phyloP scores from a whole-genome alignment of 2,797 vertebrate species.

The Gymnoscopelus braueri region DNA sequence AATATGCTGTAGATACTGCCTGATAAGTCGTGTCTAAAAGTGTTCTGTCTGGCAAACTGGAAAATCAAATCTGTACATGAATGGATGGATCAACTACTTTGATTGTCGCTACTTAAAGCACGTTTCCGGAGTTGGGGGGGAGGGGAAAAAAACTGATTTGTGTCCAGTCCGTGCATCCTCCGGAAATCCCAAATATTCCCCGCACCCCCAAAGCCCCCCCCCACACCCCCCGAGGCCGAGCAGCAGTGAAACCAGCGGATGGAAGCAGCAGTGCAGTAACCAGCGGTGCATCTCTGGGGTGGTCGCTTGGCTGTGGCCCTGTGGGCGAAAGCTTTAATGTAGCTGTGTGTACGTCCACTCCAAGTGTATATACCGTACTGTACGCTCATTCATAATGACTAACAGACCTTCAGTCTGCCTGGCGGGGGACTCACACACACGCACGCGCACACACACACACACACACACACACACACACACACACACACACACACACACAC shows the following conservation, averaged over 20 bases:
- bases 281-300: slow-evolving; percentile 73
- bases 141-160: slow-evolving; percentile 43
- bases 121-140: slow-evolving; percentile 28
- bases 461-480: neutral
- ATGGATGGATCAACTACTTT: neutral
- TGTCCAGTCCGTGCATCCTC: slow-evolving; percentile 45
- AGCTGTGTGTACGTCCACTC: slow-evolving; percentile 61
- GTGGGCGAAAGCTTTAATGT: slow-evolving; percentile 72
- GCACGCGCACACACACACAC: too few relatives aligned
- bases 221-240: too few relatives aligned
- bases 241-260: too few relatives aligned
- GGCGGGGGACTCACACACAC: slow-evolving; percentile 55
- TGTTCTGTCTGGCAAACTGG: too few relatives aligned
- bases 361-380: slow-evolving; percentile 55
- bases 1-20: too few relatives aligned
- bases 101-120: slow-evolving; percentile 22
- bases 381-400: slow-evolving; percentile 76
- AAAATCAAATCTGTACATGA: too few relatives aligned
- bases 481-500: slow-evolving; percentile 27
- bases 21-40: too few relatives aligned
- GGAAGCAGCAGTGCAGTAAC: slow-evolving; percentile 38
- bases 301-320: slow-evolving; percentile 60
- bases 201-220: too few relatives aligned
- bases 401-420: slow-evolving; percentile 70
- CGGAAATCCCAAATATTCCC: slow-evolving; percentile 59